Percentiles rank a stretch among this genome's conserved stretches.
phyloP scores from a whole-genome alignment of 2,888 invertebrate species.

The Apodemia zela region DNA sequence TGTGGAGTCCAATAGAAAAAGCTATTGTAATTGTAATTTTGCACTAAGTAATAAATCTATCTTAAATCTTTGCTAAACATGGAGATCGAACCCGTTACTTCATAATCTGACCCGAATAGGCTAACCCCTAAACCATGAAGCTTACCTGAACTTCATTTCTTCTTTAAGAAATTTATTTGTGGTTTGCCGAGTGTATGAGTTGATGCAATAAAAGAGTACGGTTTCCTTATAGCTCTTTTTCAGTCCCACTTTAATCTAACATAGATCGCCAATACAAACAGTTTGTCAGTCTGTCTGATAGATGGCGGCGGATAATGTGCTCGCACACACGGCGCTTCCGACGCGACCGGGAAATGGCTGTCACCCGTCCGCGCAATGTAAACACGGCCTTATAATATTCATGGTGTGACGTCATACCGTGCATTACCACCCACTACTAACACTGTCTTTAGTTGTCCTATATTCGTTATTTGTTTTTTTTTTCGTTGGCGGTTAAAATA shows the following conservation, averaged over 20 bases:
- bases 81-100: too few relatives aligned
- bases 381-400: slow-evolving; percentile 5
- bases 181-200: background rate
- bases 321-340: slow-evolving; percentile 9
- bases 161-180: background rate
- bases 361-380: slow-evolving; percentile 4
- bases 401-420: background rate
- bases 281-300: slow-evolving; percentile 11
- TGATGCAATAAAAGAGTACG: background rate
- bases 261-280: slow-evolving; percentile 13
- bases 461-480: too few relatives aligned
- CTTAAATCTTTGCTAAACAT: too few relatives aligned
- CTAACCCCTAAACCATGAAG: too few relatives aligned
- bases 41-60: too few relatives aligned
- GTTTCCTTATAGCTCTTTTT: slow-evolving; percentile 4
- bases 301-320: slow-evolving; percentile 1
- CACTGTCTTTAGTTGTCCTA: too few relatives aligned
- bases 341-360: slow-evolving; percentile 9
- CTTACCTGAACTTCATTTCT: too few relatives aligned
- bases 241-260: background rate
- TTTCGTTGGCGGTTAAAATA: too few relatives aligned
- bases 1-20: too few relatives aligned
- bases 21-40: too few relatives aligned
- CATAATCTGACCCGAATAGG: too few relatives aligned
- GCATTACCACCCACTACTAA: too few relatives aligned